These are phyloP conservation scores for Hetaerina titia DNA, from an alignment of 2,888 invertebrate species.

Conservation along the genomic window DNA sequence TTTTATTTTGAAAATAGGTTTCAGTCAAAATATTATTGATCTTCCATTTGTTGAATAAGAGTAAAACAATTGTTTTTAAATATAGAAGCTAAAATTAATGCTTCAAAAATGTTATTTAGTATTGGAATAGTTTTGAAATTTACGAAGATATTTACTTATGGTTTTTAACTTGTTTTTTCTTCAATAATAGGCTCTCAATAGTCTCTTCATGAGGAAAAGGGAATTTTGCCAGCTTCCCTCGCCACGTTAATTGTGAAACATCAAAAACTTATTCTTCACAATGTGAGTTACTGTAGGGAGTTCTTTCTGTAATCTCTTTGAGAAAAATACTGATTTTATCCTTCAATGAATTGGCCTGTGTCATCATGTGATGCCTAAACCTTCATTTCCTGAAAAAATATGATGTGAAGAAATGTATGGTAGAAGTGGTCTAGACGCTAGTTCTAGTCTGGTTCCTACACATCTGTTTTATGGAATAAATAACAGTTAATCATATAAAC, in stretches of 20 bases:
- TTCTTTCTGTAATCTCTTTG: neutral
- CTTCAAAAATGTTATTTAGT: no score
- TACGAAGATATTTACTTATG: neutral
- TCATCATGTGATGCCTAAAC: neutral
- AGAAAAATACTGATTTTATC: neutral
- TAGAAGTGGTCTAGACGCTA: neutral
- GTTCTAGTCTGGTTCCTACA: neutral
- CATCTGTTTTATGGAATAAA: neutral
- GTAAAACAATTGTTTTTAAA: no score
- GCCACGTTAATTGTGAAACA: neutral
- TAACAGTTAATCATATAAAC: neutral
- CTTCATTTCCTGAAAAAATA: neutral
- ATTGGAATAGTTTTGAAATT: neutral
- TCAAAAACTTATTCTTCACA: neutral
- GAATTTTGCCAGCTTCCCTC: neutral
- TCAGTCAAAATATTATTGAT: no score
- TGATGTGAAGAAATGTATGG: neutral
- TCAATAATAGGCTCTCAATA: conserved; percentile 25
- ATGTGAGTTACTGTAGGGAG: neutral
- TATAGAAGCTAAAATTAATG: no score
- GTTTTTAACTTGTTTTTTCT: neutral
- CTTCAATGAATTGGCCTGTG: neutral
- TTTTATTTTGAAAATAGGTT: no score
- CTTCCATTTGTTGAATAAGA: no score
- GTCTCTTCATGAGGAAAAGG: neutral